Percentiles rank a stretch among this genome's conserved stretches.
phyloP scores from a whole-genome alignment of 2,113 vertebrate genomes.

The Odocoileus hemionus region DNA sequence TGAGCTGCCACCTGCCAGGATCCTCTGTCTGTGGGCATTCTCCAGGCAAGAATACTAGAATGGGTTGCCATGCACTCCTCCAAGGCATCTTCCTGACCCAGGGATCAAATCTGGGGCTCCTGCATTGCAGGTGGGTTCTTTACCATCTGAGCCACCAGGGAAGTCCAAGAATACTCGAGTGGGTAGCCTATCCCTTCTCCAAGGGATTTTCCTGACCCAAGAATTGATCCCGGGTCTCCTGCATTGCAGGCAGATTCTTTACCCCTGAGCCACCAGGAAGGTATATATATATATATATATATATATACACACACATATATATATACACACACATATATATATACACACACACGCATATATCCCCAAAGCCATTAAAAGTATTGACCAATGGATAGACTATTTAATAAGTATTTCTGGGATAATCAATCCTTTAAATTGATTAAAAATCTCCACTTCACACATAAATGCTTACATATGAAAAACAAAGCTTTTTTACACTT shows the following conservation, averaged over 20 bases:
- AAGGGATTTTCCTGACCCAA: neutral
- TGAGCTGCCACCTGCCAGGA: neutral
- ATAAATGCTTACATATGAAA: neutral
- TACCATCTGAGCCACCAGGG: neutral
- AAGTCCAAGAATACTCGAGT: neutral
- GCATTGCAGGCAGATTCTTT: neutral
- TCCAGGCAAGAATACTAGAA: neutral
- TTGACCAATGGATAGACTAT: neutral
- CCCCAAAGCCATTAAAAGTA: neutral
- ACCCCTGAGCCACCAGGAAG: neutral
- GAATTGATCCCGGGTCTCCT: neutral
- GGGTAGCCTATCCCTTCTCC: neutral
- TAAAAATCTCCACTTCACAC: neutral
- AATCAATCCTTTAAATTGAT: neutral
- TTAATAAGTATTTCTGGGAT: neutral
- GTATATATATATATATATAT: too few relatives aligned
- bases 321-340: too few relatives aligned
- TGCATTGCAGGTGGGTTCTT: neutral
- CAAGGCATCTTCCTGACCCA: neutral
- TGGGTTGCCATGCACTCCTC: neutral
- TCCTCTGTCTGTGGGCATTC: neutral
- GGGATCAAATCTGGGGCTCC: accelerated
- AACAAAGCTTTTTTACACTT: neutral
- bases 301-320: too few relatives aligned
- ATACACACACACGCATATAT: too few relatives aligned